Evolutionary conservation across 92 coral and sea anemone species (phyloP).

Genomic region (Nematostella vectensis): DNA sequence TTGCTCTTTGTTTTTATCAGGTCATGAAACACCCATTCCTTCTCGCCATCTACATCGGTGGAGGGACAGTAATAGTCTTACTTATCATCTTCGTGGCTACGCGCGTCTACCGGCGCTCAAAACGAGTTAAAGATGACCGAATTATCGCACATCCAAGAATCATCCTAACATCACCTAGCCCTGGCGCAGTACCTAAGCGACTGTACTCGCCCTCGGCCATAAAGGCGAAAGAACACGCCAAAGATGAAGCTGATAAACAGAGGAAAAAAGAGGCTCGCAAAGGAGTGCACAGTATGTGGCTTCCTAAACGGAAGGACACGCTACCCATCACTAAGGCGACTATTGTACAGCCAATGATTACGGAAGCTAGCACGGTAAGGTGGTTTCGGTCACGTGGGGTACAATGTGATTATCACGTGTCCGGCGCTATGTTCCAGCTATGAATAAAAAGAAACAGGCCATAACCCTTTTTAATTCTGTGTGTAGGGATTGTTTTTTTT

Average conservation of each 20-base stretch:
- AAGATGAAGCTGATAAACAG: slow-evolving; percentile 28
- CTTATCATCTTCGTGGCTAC: slow-evolving; percentile 34
- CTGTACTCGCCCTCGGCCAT: slow-evolving; percentile 19
- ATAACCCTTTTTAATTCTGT: too few species aligned
- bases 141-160: slow-evolving; percentile 31
- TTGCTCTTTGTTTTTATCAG: too few species aligned
- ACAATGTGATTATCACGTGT: too few species aligned
- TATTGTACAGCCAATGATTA: slow-evolving; percentile 66
- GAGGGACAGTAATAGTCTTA: slow-evolving; percentile 32
- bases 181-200: slow-evolving; percentile 18
- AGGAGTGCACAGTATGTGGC: slow-evolving; percentile 71
- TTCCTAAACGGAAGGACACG: slow-evolving; percentile 63
- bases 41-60: slow-evolving; percentile 31
- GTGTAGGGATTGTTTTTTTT: too few species aligned
- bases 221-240: slow-evolving; percentile 33
- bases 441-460: too few species aligned
- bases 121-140: slow-evolving; percentile 11
- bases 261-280: slow-evolving; percentile 54
- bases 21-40: slow-evolving; percentile 49
- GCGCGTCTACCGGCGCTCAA: slow-evolving; percentile 39
- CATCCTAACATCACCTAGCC: slow-evolving; percentile 46
- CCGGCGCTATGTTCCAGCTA: too few species aligned
- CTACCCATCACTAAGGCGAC: slow-evolving; percentile 61
- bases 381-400: neutral
- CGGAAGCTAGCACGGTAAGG: slow-evolving; percentile 37